Percentiles rank a stretch among this genome's conserved stretches.
Evolutionary conservation across 1,140 invertebrate genomes (phyloP).

Genomic region (Hesperophylax magnus): DNA sequence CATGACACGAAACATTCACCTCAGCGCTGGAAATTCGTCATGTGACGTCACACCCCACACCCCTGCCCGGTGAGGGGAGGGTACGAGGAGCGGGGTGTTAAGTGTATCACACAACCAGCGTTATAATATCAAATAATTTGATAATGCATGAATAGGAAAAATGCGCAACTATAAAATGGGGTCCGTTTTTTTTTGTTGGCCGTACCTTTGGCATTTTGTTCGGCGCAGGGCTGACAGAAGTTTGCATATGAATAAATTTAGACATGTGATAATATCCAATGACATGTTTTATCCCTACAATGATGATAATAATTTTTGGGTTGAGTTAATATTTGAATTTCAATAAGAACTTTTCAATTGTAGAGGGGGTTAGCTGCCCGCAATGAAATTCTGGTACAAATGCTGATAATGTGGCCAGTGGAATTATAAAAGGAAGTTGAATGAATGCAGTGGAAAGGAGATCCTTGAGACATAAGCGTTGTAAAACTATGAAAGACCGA

Average conservation of each 20-base stretch:
- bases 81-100: constrained; percentile 43
- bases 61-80: background rate
- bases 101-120: constrained; percentile 55
- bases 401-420: too few relatives aligned
- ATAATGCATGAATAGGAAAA: constrained; percentile 57
- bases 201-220: constrained; percentile 30
- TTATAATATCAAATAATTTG: constrained; percentile 58
- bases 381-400: too few relatives aligned
- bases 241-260: constrained; percentile 12
- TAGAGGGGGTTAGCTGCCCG: too few relatives aligned
- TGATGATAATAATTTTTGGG: too few relatives aligned
- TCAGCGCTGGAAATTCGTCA: constrained; percentile 1
- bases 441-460: too few relatives aligned
- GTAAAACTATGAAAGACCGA: too few relatives aligned
- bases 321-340: too few relatives aligned
- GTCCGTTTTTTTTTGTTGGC: constrained; percentile 41
- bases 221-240: constrained; percentile 20
- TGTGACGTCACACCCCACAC: constrained; percentile 31
- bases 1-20: constrained; percentile 25
- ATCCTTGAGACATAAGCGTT: too few relatives aligned
- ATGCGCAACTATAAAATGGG: constrained; percentile 53
- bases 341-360: too few relatives aligned
- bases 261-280: background rate
- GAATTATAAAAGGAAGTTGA: too few relatives aligned
- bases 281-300: too few relatives aligned